These are phyloP conservation scores for Microchrysa polita DNA, from an alignment of 2,888 invertebrate species.

Conservation along the genomic window DNA sequence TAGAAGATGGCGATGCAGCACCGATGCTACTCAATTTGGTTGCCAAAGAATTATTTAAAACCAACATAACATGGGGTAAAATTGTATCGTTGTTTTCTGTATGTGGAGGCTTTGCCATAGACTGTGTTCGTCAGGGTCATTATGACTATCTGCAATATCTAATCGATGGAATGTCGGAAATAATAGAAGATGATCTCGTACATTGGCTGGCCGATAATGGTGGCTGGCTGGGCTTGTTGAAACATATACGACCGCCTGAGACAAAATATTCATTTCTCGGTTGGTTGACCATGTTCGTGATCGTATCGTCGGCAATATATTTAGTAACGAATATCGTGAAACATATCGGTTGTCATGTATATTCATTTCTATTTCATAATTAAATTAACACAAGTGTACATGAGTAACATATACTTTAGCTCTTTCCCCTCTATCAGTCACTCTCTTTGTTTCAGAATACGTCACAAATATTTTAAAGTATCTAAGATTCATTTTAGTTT, in stretches of 20 bases:
- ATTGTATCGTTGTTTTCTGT: constrained; percentile 82
- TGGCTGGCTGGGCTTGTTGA: constrained; percentile 73
- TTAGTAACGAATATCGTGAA: constrained; percentile 59
- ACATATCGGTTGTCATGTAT: constrained; percentile 61
- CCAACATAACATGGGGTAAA: constrained; percentile 82
- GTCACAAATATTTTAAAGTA: constrained; percentile 8
- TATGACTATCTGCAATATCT: constrained; percentile 81
- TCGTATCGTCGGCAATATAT: constrained; percentile 60
- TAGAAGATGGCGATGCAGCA: constrained; percentile 65
- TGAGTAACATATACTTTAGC: not conserved
- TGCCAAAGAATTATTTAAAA: constrained; percentile 75
- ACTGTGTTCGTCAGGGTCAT: constrained; percentile 78
- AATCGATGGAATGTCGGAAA: constrained; percentile 79
- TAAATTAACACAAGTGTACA: not conserved
- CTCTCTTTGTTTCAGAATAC: not conserved
- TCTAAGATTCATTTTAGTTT: not conserved
- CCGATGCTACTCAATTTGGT: constrained; percentile 72
- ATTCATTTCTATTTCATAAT: constrained; percentile 60
- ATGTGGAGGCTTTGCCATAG: constrained; percentile 84
- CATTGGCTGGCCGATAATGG: constrained; percentile 84
- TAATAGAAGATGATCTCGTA: constrained; percentile 74
- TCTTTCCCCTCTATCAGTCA: not conserved
- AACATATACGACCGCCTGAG: constrained; percentile 59
- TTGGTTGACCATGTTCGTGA: constrained; percentile 61
- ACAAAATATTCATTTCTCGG: constrained; percentile 59